Base-by-base conservation (phyloP, 2,113 vertebrate genomes). In the Amphiprion percula region DNA sequence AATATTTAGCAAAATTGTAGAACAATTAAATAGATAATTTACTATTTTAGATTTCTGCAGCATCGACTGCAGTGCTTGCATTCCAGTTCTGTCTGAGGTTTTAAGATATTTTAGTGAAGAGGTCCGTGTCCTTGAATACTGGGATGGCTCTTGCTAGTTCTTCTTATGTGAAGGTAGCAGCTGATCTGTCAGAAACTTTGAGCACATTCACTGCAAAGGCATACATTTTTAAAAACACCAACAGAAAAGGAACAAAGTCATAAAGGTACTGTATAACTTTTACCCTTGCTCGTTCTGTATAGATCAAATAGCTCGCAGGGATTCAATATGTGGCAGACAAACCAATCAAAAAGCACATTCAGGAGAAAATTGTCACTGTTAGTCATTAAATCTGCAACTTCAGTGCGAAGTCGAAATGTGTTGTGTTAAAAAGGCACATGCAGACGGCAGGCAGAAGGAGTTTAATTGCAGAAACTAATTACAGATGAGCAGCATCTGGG, bases 401-500 rank as follows among this genome's bases (percentile, higher is more conserved):
- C 59, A 10, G 19, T 30, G 12, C 64, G 8, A 69, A 30, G 26
- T 77, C 5, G 49, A 41, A 61, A 33, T 11, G 5, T 64, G 17
- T 9, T n/a, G 59, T 65, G 46, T 61, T 30, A 23, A 28, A 56
- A 55, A 55, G 17, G 12, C 47, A 28, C 62, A 52, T 41, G 46
- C 33, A 24, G 39, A 59, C 10, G 41, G 37, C 24, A 68, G 9
- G 50, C 46, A 55, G 21, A 54, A 44, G 58, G 19, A 2, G 59
- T 58, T 33, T 23, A 49, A 37, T 30, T 63, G 19, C 26, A 47
- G n/a, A 41, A 65, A 64, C 23, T 68, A 68, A 72, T 44, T 65
- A 30, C 63, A 77, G 53, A 66, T 52, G 19, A 53, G 3, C 37
- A 77, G 59, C 41, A 24, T 60, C 54, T 77, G 77, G 41, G 39